Evolutionary conservation across 2,113 vertebrate species (phyloP), one percentile per base, ranked within the genome.

Genomic region (Paramisgurnus dabryanus): DNA sequence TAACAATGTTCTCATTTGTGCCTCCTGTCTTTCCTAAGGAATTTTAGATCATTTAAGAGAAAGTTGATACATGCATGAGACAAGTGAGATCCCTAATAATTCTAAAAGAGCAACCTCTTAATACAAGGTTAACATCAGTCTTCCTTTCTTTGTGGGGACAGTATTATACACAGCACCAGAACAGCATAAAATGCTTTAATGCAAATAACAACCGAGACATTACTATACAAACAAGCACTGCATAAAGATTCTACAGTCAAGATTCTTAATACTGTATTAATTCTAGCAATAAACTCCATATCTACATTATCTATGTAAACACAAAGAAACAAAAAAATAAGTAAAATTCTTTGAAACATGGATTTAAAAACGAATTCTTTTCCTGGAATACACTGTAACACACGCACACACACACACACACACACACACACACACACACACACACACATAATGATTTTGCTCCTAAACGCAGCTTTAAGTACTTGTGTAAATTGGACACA

Each of bases 391-490:
- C 64, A 73, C 10, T 18, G 55, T 27, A 80, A 63, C 8, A 71
- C 60, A 78, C 60, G 68, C 18, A 18, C 53, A 65, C 22, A 22
- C 1, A 22, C 22, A 78, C 60, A 74, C 18, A 18, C 53, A 65
- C n/a, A 63, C 8, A 71, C 60, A 78, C 60, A 68, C 18, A 18
- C 53, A 65, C 22, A 22, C 1, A 22, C 22, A 78, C 60, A 74
- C 18, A 18, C 53, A 65, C n/a, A 84, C 81, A 81, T 79, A 76
- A 55, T 41, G 74, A 84, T 75, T 18, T 66, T 69, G 79, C 55
- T 84, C 83, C 74, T 11, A 69, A 78, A 73, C 73, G 3, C 69
- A 69, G 65, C 41, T 27, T 50, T 81, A 81, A 81, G 79, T 81
- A 75, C 41, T 80, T 45, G 49, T 47, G 63, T 65, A 80, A 73